Percentiles rank a stretch among this genome's conserved stretches.
phyloP scores from a whole-genome alignment of 2,797 vertebrate species.

The Carduelis carduelis region DNA sequence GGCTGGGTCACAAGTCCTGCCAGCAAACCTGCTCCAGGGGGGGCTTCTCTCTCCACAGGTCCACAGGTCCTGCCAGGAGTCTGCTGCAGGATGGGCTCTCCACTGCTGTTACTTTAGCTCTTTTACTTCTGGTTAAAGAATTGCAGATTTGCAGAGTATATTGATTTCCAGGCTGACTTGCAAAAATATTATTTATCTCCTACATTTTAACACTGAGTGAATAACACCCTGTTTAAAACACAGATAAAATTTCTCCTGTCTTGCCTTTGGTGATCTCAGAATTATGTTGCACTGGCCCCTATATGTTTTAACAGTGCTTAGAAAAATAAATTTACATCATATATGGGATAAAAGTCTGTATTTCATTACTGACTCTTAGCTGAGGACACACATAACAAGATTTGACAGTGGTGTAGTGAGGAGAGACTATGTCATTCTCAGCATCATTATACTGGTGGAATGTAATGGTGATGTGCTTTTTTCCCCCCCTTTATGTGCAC shows the following conservation, averaged over 20 bases:
- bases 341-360: not conserved
- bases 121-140: not conserved
- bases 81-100: not conserved
- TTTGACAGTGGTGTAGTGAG: not conserved
- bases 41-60: not conserved
- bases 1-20: not conserved
- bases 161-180: not conserved
- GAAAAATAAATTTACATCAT: not conserved
- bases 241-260: not conserved
- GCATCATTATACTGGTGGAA: not conserved
- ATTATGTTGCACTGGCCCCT: not conserved
- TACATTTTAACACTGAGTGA: not conserved
- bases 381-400: not conserved
- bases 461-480: not conserved
- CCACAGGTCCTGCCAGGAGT: not conserved
- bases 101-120: not conserved
- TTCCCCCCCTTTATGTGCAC: accelerated
- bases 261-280: not conserved
- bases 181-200: not conserved
- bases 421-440: not conserved
- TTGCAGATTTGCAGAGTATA: not conserved
- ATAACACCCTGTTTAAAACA: not conserved
- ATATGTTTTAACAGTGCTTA: not conserved
- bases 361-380: not conserved
- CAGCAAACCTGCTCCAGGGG: not conserved